A percentile compares a stretch with the other conserved stretches of the same genome.
phyloP scores from a whole-genome alignment of 1,140 invertebrate genomes.

The Nebria ingens region DNA sequence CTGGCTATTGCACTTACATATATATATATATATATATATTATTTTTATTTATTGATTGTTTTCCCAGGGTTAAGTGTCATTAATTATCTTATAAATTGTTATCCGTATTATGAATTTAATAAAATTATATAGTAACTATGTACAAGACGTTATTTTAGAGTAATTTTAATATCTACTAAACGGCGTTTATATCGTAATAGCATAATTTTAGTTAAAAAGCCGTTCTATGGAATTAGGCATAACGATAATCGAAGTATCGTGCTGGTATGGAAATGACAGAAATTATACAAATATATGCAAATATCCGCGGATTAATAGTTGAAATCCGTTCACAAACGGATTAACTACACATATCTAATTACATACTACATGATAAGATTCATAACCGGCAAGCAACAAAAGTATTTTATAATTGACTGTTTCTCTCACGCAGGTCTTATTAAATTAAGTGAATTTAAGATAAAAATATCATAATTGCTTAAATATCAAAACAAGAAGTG shows the following conservation, averaged over 20 bases:
- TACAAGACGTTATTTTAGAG: neutral
- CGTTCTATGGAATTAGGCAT: neutral
- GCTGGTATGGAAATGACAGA: neutral
- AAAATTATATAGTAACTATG: neutral
- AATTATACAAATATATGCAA: neutral
- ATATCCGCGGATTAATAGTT: neutral
- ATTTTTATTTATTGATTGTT: neutral
- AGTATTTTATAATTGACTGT: too few relatives aligned
- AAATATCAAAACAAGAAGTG: too few relatives aligned
- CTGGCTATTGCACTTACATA: too few relatives aligned
- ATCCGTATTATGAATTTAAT: neutral
- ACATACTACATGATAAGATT: neutral
- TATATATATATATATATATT: neutral
- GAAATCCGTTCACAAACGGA: neutral
- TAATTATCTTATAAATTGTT: neutral
- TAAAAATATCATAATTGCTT: too few relatives aligned
- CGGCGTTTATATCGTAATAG: neutral
- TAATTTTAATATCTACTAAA: neutral
- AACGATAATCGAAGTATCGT: neutral
- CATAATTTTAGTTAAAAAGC: neutral
- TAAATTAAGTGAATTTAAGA: too few relatives aligned
- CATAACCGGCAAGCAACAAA: too few relatives aligned
- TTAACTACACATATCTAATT: neutral
- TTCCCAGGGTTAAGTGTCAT: neutral
- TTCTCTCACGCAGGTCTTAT: too few relatives aligned